phyloP scores from a whole-genome alignment of 1,140 invertebrate species.

The Eriocheir sinensis region DNA sequence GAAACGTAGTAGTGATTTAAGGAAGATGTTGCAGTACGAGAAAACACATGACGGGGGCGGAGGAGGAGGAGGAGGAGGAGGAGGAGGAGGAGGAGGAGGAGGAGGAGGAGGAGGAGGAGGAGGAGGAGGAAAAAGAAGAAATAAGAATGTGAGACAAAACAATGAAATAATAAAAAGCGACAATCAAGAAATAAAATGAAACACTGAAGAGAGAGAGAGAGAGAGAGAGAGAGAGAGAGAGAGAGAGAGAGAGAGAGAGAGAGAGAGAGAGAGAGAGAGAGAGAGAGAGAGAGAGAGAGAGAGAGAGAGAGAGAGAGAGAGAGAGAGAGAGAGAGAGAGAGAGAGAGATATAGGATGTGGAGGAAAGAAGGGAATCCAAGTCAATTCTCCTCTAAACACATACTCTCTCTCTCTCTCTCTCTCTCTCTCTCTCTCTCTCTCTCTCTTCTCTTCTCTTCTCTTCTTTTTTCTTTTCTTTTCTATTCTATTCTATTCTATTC shows the following conservation, averaged over 20 bases:
- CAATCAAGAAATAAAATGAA: too few relatives aligned
- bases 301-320: slow-evolving; percentile 12
- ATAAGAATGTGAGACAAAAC: background rate
- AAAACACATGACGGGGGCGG: background rate
- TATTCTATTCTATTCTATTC: too few relatives aligned
- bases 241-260: background rate
- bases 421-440: too few relatives aligned
- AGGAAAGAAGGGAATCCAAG: too few relatives aligned
- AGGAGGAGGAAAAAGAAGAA: background rate
- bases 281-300: background rate
- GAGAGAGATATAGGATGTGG: background rate
- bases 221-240: slow-evolving; percentile 26
- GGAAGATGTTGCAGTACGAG: background rate
- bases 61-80: slow-evolving; percentile 27
- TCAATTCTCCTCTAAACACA: background rate
- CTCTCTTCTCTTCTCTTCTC: too few relatives aligned
- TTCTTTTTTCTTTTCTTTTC: too few relatives aligned
- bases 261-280: background rate
- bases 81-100: background rate
- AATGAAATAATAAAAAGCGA: too few relatives aligned
- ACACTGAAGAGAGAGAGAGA: background rate
- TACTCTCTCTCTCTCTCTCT: background rate
- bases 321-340: slow-evolving; percentile 17
- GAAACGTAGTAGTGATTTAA: background rate
- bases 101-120: background rate